Percentiles rank a stretch among this genome's conserved stretches.
These are phyloP conservation scores for Buceros bicornis DNA, from an alignment of 2,797 vertebrate genomes.

Conservation along the genomic window DNA sequence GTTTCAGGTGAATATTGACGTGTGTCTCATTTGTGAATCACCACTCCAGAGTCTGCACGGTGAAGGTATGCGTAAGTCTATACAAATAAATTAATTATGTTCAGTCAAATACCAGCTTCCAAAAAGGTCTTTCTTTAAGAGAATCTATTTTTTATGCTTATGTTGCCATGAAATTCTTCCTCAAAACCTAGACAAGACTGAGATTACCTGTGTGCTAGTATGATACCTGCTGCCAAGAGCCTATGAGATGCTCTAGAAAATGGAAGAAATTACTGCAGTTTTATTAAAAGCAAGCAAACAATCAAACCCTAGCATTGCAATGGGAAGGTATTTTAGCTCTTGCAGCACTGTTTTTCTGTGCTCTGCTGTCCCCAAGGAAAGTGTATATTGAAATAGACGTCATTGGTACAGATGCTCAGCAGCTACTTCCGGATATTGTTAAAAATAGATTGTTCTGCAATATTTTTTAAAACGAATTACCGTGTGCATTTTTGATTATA, in stretches of 20 bases:
- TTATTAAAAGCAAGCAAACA: constrained; percentile 45
- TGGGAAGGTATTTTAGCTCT: constrained; percentile 22
- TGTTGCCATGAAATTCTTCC: background rate
- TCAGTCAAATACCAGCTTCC: background rate
- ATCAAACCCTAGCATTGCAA: background rate
- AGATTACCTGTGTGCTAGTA: background rate
- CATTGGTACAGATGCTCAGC: constrained; percentile 33
- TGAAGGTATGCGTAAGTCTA: background rate
- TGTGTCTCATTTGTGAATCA: background rate
- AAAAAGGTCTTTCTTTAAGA: background rate
- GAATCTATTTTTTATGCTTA: background rate
- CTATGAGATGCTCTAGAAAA: constrained; percentile 13
- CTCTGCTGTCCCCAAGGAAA: constrained; percentile 49
- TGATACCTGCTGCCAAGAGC: background rate
- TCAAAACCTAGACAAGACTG: background rate
- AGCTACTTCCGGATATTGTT: background rate
- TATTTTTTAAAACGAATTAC: background rate
- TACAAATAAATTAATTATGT: background rate
- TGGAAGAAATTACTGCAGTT: constrained; percentile 11
- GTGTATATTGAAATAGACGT: background rate
- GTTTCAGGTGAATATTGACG: background rate
- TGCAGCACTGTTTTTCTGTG: background rate
- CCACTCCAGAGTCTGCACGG: background rate
- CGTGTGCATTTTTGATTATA: background rate
- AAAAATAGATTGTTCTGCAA: constrained; percentile 13